Conservation (phyloP, 2,113 vertebrate species). For the Epinephelus cyanopodus region DNA sequence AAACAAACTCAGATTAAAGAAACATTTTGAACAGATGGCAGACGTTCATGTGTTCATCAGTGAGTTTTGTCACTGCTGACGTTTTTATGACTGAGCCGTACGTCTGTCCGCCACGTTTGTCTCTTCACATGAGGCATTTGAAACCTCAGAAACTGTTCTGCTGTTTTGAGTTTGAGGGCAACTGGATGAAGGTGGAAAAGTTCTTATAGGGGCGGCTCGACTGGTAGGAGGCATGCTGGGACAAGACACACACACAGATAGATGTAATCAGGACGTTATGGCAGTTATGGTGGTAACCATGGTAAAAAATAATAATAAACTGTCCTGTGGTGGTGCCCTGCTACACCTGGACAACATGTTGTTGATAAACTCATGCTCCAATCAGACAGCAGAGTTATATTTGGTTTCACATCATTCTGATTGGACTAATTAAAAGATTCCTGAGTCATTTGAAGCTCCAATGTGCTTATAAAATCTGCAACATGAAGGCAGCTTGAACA, state of each 20-base stretch:
- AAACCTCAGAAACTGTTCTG: not conserved
- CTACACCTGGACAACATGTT: not conserved
- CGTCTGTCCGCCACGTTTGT: no score
- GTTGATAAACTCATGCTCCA: not conserved
- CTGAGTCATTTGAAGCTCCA: no score
- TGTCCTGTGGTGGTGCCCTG: not conserved
- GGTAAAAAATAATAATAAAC: slow-evolving; percentile 22
- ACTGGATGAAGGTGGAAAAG: slow-evolving; percentile 1
- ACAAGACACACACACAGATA: slow-evolving; percentile 38
- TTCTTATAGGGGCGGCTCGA: slow-evolving; percentile 7
- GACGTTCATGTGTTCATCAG: no score
- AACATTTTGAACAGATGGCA: no score
- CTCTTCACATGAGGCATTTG: not conserved
- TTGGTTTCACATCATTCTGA: not conserved
- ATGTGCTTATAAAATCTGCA: no score
- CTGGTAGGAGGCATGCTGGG: slow-evolving; percentile 27
- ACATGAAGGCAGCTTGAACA: no score
- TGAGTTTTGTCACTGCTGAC: no score
- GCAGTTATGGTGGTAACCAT: slow-evolving; percentile 46
- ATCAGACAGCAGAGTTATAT: not conserved
- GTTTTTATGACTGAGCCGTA: no score
- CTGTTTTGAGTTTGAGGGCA: slow-evolving; percentile 17
- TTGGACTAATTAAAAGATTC: no score
- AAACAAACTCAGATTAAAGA: no score
- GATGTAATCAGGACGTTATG: slow-evolving; percentile 31